Conservation (phyloP, 2,797 vertebrate genomes). For the Spinibarbus caldwelli region DNA sequence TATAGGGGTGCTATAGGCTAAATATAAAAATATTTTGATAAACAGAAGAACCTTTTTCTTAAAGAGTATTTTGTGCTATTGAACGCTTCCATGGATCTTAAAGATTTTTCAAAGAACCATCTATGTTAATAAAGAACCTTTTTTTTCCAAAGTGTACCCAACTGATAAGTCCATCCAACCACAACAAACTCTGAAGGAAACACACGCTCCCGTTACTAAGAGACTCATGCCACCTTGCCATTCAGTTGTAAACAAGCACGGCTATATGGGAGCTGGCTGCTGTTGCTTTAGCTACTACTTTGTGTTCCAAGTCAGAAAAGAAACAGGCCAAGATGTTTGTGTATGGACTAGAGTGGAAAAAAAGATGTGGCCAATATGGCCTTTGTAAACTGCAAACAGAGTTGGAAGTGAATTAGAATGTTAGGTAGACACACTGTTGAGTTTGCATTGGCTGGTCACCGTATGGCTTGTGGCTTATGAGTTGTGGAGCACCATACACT, state of each 20-base stretch:
- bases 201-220: not conserved
- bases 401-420: not conserved
- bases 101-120: not conserved
- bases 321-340: not conserved
- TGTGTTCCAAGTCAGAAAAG: constrained; percentile 5
- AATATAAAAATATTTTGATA: not conserved
- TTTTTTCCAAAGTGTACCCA: not conserved
- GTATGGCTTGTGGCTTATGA: not conserved
- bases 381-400: not conserved
- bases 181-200: not conserved
- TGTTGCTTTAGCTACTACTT: too few relatives aligned
- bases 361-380: not conserved
- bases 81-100: not conserved
- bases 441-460: not conserved
- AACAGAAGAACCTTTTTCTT: not conserved
- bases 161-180: not conserved
- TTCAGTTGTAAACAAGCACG: not conserved
- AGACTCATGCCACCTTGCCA: too few relatives aligned
- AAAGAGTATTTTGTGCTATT: not conserved
- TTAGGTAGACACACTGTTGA: not conserved
- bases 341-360: not conserved
- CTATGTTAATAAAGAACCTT: not conserved
- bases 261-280: too few relatives aligned
- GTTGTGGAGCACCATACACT: not conserved
- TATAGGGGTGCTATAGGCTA: not conserved